Evolutionary conservation across 2,888 invertebrate genomes (phyloP).

Genomic region (Argyresthia goedartella): DNA sequence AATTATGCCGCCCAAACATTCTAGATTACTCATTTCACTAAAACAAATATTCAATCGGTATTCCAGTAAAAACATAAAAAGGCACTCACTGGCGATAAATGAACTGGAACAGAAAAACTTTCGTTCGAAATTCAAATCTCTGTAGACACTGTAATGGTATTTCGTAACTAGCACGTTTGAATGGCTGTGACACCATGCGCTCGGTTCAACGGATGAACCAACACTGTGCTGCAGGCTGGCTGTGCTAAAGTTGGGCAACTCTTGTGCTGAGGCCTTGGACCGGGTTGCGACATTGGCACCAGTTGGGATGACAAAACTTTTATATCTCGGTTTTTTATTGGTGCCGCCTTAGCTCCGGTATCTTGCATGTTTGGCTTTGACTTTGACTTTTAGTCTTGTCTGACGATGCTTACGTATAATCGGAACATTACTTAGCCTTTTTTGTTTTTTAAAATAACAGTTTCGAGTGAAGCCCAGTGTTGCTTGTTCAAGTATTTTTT

Average conservation of each 20-base stretch:
- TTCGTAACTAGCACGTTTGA: not conserved
- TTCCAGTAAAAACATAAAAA: not conserved
- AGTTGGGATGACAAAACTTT: not conserved
- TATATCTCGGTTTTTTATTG: not conserved
- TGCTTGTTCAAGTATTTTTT: too few relatives aligned
- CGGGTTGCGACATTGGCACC: slow-evolving; percentile 4
- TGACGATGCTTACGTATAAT: too few relatives aligned
- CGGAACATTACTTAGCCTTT: too few relatives aligned
- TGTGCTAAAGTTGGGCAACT: not conserved
- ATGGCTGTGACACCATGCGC: not conserved
- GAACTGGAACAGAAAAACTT: not conserved
- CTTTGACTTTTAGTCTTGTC: too few relatives aligned
- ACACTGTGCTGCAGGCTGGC: not conserved
- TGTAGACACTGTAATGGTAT: not conserved
- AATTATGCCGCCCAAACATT: not conserved
- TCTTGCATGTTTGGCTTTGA: too few relatives aligned
- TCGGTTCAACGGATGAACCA: not conserved
- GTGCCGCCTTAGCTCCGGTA: not conserved
- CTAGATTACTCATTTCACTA: not conserved
- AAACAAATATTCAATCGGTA: not conserved
- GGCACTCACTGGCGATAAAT: not conserved
- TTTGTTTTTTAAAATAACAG: too few relatives aligned
- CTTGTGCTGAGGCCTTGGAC: not conserved
- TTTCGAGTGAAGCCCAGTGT: too few relatives aligned
- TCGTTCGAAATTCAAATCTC: not conserved